Evolutionary conservation across 35 echinoderm and acorn worm genomes (phyloP), one percentile per base, ranked within the genome.

Genomic region (Stichopus chloronotus): DNA sequence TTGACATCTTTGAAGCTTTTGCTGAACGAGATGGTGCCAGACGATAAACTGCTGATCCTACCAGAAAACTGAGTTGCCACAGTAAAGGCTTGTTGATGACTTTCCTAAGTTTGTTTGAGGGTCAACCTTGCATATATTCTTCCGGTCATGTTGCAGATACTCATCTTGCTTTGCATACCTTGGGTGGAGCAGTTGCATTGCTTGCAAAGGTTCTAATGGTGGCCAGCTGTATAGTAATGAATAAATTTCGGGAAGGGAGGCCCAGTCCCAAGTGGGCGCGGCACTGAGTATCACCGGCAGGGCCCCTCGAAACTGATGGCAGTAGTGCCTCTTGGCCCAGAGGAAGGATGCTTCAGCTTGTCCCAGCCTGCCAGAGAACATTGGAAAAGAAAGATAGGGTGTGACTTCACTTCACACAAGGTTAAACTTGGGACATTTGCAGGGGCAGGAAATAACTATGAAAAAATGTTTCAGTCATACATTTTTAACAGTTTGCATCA

Each of bases 241-340:
- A 72, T 99, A 99, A 68, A 99, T 95, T 56, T 96, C 95, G 23
- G 93, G 74, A 17, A 99, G 78, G 14, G 91, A 95, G 4, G 97
- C 90, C 95, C 95, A 99, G 78, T 96, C 97, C 95, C 95, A 99
- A 92, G 91, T 95, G 4, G 94, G 88, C n/a, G 95, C 95, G 0
- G 95, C 95, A 8, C 90, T 56, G 16, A 99, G 71, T 55, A 99
- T 92, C 55, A 94, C 74, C 6, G 95, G 91, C 78, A 99, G 58
- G 9, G 97, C 97, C 81, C 81, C 84, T 6, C 87, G 79, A 57
- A 93, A 92, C n/a, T 86, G 57, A 76, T 93, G 88, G 78, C 93
- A 94, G 91, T 96, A 98, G 43, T 94, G 95, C 22, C 97, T 94
- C 63, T 98, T 98, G 85, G 94, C 92, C 97, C 97, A 98, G 9